Base-by-base conservation (phyloP, 2,113 vertebrate species). In the Catharus fuscescens region DNA sequence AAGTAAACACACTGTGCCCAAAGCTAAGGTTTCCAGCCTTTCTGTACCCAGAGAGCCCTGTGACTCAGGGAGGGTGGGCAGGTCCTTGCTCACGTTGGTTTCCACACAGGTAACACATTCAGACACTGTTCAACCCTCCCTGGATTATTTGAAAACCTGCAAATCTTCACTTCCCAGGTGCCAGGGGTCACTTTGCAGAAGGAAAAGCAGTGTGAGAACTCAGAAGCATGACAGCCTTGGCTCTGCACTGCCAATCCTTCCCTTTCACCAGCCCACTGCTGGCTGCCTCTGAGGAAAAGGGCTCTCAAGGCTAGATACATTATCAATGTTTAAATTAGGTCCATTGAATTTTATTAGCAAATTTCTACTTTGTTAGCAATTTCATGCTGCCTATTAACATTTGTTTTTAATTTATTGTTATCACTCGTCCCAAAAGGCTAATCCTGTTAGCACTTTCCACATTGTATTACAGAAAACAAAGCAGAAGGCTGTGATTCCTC, bases 291-390 rank as follows among this genome's bases (percentile, higher is more conserved):
- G 14, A 60, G 45, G 69, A 65, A 84, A 73, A 42, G 36, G 19
- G 32, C 53, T 92, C 87, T 90, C 79, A 66, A 66, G 86, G 67
- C 67, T 59, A 71, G 47, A 66, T 2, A 7, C 3, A n/a, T 32
- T 66, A 78, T 54, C 88, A 62, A 94, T 62, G 61, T 79, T 95
- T 86, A 95, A 94, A 61, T 79, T 59, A 96, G 71, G 80, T 20
- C 94, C 80, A 78, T 54, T 91, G 95, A 85, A 90, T 96, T 96
- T 96, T 93, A 95, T 90, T 92, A 95, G 88, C 82, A 91, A 97
- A 96, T 95, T 97, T 96, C 95, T 96, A 94, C 93, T 97, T 96
- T 96, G 95, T 96, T 96, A 95, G 90, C 8, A 5, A 96, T 96
- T 96, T 95, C 96, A 90, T 79, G 70, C 94, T 86, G 91, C 93